Evolutionary conservation across 2,797 vertebrate species (phyloP), one percentile per base, ranked within the genome.

Genomic region (Neosilurus hyrtlii): DNA sequence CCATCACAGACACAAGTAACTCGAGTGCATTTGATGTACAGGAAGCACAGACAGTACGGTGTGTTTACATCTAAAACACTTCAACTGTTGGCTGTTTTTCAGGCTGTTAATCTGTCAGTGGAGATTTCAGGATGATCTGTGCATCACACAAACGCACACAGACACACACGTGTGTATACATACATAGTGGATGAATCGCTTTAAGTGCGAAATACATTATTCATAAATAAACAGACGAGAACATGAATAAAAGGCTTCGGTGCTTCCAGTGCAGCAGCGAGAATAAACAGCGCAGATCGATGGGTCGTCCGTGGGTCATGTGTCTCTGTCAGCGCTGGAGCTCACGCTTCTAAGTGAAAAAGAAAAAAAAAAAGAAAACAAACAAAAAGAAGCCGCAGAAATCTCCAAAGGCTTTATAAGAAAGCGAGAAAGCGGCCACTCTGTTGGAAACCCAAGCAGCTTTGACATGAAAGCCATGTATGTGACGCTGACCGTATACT

Each of bases 391-490:
- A 78, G 43, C 61, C 11, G 2, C n/a, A 30, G n/a, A 1, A 18
- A 20, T 65, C 76, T 65, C 76, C 24, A 52, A 37, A 49, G 75
- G 76, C 61, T 51, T 78, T 65, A 78, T 51, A 18, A 43, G 57
- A 26, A 65, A 9, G 61, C 51, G 24, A 65, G 22, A 78, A 52
- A 78, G 59, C 43, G 52, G 61, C 5, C n/a, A 78, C 20, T 62
- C 37, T 63, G 75, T 4, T 18, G 37, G 59, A 3, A 77, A 8
- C 22, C 26, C 57, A 18, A 0, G 2, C 72, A 59, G 20, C 18
- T n/a, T 56, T 37, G 18, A 59, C 54, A 8, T n/a, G 30, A 30
- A 54, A 10, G 54, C 56, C 73, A 22, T 63, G 59, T 18, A 56
- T 22, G n/a, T 11, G 37, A 26, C 18, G 4, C 59, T 52, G 59